Base-by-base conservation (phyloP, 2,888 invertebrate species). In the Lithophane semibrunnea region DNA sequence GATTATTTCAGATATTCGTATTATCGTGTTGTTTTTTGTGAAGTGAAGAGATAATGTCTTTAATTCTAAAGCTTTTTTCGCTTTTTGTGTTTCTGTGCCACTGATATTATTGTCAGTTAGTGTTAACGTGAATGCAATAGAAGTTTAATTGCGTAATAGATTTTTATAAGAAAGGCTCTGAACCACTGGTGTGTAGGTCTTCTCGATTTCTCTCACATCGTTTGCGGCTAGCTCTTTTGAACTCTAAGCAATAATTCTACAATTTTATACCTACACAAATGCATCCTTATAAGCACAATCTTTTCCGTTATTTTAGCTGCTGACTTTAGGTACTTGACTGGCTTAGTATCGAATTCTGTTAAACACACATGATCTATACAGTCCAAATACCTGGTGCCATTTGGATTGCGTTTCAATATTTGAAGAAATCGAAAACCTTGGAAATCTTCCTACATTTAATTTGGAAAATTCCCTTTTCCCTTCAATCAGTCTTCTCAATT, bases 401-500 rank as follows among this genome's bases (percentile, higher is more conserved):
- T 65, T 52, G 9, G 7, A 49, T 54, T 21, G 1, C 21, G 49
- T 75, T 12, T 12, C 16, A 13, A 47, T 49, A 7, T 69, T 63
- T 37, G 29, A 4, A 47, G 3, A 21, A 18, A 73, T 21, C 16
- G 42, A 24, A 24, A 24, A 60, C 42, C 16, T 49, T 37, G 7
- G 3, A 24, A 47, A 61, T 52, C n/a, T 58, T 72, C 21, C 61
- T n/a, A 47, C 49, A 56, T 42, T 47, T 24, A 12, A 56, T 72
- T 75, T 61, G 3, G 16, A 63, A 76, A 73, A 37, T 68, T 68
- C 47, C 42, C 7, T 64, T 72, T 67, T 60, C 44, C 54, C 13
- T 68, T 60, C 60, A 81, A 77, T 70, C 66, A 64, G 60, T 13
- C 29, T 73, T 12, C 52, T 79, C 42, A 74, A 82, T 87, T 86